Evolutionary conservation across 1,140 invertebrate species (phyloP).

Genomic region (Nilaparvata lugens): DNA sequence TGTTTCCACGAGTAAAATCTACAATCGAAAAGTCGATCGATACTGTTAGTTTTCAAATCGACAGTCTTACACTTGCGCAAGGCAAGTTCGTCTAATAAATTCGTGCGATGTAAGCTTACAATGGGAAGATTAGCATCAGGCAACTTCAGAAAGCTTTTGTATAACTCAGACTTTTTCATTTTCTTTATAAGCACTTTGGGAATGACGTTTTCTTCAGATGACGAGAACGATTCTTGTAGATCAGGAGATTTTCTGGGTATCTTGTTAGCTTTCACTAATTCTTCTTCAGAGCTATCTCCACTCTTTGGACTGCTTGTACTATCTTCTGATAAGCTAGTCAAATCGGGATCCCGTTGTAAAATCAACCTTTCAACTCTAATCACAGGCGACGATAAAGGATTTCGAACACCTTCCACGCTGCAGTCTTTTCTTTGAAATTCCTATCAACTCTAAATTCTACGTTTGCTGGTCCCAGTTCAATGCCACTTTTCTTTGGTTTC

Average conservation of each 20-base stretch:
- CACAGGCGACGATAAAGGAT: not conserved
- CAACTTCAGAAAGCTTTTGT: not conserved
- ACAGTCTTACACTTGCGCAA: not conserved
- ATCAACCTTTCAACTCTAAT: not conserved
- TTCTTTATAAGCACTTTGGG: slow-evolving; percentile 1
- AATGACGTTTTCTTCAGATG: not conserved
- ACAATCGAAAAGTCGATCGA: too few relatives aligned
- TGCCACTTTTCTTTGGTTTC: not conserved
- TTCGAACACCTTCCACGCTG: not conserved
- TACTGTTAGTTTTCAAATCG: too few relatives aligned
- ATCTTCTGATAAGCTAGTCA: not conserved
- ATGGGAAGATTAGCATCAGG: not conserved
- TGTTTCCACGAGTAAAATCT: too few relatives aligned
- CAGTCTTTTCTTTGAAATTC: not conserved
- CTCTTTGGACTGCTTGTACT: not conserved
- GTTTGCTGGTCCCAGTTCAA: not conserved
- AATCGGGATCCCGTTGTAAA: not conserved
- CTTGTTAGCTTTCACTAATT: not conserved
- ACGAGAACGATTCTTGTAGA: not conserved
- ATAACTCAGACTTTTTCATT: not conserved
- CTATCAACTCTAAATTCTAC: not conserved
- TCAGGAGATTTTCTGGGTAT: not conserved
- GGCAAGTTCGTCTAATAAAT: not conserved
- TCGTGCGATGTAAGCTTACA: not conserved
- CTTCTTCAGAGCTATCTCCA: not conserved